Base-by-base conservation (phyloP, 2,797 vertebrate species). In the Microctenopoma stevenorrisi region DNA sequence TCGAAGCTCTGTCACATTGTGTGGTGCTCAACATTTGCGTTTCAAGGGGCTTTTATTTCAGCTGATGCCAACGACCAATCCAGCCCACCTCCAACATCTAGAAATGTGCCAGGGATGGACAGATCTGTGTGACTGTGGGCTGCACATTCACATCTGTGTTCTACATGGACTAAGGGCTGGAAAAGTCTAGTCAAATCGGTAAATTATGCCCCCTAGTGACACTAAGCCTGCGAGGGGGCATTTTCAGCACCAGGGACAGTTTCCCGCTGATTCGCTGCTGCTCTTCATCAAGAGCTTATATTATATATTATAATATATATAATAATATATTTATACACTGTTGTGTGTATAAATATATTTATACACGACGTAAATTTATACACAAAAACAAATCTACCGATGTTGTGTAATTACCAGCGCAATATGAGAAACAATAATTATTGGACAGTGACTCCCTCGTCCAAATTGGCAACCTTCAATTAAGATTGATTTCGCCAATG, bases 231-330 rank as follows among this genome's bases (percentile, higher is more conserved):
- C 43, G 71, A 74, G 59, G 50, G 71, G 86, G 59, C 43, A 83
- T 82, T 84, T 91, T 88, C 79, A 91, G 90, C 81, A 91, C 88
- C 88, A 83, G 72, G 87, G 91, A 93, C 82, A 92, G 91, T 86
- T 86, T 79, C 81, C 63, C 33, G 16, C 60, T 57, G 51, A 59
- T 47, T 22, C 16, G 43, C 64, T 64, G 53, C 68, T 78, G 62
- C 14, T 62, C 28, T 22, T 56, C 51, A 78, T 48, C 57, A 70
- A 43, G 4, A 64, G 7, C 37, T 22, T 22, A 22, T 22, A 22
- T 22, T 22, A 22, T 22, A 22, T 22, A 2, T 22, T 22, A 22
- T 22, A 22, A 22, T 22, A 22, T 22, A 22, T 22, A 22, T 22
- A 22, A 22, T 22, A 22, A 1, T 22, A 22, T 22, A 22, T 22